Percentiles rank a stretch among this genome's conserved stretches.
Evolutionary conservation across 2,113 vertebrate genomes (phyloP).

Genomic region (Grammomys dolichurus): DNA sequence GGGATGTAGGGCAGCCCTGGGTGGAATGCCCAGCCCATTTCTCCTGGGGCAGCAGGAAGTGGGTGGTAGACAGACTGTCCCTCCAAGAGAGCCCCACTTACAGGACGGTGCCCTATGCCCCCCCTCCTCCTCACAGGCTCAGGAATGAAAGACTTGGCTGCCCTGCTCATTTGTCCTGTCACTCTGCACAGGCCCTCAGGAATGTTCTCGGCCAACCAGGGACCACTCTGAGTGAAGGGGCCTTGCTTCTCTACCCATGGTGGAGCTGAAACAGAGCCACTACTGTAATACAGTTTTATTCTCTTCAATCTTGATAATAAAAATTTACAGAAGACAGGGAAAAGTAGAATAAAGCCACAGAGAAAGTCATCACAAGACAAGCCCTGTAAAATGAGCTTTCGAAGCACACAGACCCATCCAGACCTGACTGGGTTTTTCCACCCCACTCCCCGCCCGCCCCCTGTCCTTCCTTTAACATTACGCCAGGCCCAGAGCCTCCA

Average conservation of each 20-base stretch:
- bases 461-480: background rate
- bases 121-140: rapidly evolving
- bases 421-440: background rate
- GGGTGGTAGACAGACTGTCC: too few species aligned
- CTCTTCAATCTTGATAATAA: background rate
- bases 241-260: rapidly evolving
- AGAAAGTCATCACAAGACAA: background rate
- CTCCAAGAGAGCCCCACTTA: background rate
- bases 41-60: background rate
- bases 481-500: background rate
- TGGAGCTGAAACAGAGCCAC: too few species aligned
- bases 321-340: background rate
- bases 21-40: background rate
- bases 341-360: background rate
- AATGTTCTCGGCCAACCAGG: background rate
- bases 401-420: background rate
- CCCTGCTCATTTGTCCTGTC: background rate
- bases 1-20: background rate
- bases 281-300: rapidly evolving
- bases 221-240: background rate
- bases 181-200: background rate
- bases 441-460: too few species aligned
- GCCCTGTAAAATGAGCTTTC: background rate
- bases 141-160: too few species aligned
- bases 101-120: too few species aligned